Percentiles rank a stretch among this genome's conserved stretches.
These are phyloP conservation scores for Plemyria rubiginata DNA, from an alignment of 2,888 invertebrate genomes.

Conservation along the genomic window DNA sequence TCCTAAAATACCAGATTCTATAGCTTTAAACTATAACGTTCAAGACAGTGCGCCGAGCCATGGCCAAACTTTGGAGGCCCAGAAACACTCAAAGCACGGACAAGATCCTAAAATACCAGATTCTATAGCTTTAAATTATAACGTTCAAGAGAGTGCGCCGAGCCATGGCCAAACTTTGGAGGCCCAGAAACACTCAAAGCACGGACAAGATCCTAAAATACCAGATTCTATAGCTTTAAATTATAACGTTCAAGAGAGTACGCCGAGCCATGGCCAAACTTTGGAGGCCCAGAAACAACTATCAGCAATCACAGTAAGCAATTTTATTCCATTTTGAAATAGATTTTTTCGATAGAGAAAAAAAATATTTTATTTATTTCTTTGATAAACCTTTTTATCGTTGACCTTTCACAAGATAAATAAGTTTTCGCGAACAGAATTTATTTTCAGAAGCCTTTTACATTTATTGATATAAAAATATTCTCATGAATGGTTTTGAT, in stretches of 20 bases:
- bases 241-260: conserved; percentile 4
- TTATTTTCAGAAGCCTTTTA: conserved; percentile 8
- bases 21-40: not conserved
- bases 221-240: not conserved
- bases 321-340: not conserved
- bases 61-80: conserved; percentile 15
- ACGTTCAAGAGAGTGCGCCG: conserved; percentile 1
- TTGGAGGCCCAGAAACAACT: conserved; percentile 21
- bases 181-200: conserved; percentile 35
- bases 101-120: conserved; percentile 40
- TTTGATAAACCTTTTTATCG: conserved; percentile 2
- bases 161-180: conserved; percentile 14
- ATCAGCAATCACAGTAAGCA: conserved; percentile 25
- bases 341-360: not conserved
- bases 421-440: not conserved
- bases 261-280: conserved; percentile 7
- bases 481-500: conserved; percentile 15
- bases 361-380: conserved; percentile 14
- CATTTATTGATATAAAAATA: conserved; percentile 16
- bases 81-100: conserved; percentile 46
- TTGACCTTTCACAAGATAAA: conserved; percentile 10
- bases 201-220: conserved; percentile 42
- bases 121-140: not conserved
- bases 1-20: conserved; percentile 36
- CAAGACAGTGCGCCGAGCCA: conserved; percentile 7